These are phyloP conservation scores for Thelaira solivaga DNA, from an alignment of 2,888 invertebrate genomes.

Conservation along the genomic window DNA sequence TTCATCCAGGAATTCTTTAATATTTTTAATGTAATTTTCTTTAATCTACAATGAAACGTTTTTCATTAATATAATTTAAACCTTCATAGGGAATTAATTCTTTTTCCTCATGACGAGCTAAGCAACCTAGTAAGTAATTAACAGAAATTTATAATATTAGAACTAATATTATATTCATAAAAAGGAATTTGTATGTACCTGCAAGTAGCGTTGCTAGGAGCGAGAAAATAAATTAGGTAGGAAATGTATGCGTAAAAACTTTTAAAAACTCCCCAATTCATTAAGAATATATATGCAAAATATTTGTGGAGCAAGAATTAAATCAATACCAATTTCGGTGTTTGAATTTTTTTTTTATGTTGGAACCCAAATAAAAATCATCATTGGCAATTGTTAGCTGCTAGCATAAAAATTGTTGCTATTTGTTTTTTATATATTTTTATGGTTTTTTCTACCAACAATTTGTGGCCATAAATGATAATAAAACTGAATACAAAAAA, in stretches of 20 bases:
- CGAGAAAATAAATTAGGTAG: too few relatives aligned
- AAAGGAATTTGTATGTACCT: too few relatives aligned
- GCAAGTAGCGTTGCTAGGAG: too few relatives aligned
- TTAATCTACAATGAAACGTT: too few relatives aligned
- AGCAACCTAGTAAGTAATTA: too few relatives aligned
- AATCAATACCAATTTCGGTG: background rate
- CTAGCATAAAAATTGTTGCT: background rate
- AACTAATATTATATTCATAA: too few relatives aligned
- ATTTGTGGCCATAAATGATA: constrained; percentile 42
- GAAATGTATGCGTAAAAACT: constrained; percentile 16
- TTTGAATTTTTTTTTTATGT: background rate
- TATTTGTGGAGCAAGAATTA: background rate
- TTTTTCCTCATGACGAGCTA: too few relatives aligned
- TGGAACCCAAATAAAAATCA: background rate
- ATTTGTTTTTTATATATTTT: background rate
- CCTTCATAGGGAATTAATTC: too few relatives aligned
- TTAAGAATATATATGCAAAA: constrained; percentile 23
- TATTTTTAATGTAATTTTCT: too few relatives aligned
- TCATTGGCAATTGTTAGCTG: background rate
- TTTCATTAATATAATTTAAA: too few relatives aligned
- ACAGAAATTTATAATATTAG: too few relatives aligned
- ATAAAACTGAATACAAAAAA: constrained; percentile 12
- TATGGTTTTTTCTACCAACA: background rate
- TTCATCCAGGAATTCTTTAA: too few relatives aligned
- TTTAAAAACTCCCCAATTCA: constrained; percentile 37